Conservation (phyloP, 2,888 invertebrate genomes). For the Metacarcinus magister region DNA sequence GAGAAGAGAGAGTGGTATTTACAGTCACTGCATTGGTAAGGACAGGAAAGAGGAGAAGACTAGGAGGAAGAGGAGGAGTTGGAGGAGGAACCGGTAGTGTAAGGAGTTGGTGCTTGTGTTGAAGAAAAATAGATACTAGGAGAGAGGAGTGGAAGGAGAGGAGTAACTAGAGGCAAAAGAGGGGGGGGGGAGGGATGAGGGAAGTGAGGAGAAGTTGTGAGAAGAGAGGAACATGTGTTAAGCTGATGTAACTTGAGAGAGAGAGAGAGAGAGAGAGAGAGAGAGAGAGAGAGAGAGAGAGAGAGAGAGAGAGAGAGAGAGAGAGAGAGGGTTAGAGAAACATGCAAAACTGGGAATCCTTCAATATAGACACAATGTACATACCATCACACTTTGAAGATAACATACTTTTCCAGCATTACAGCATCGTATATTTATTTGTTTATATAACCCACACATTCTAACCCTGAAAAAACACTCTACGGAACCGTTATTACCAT, state of each 20-base stretch:
- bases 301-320: conserved; percentile 56
- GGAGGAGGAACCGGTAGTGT: neutral
- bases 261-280: conserved; percentile 58
- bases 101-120: neutral
- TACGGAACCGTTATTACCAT: no score
- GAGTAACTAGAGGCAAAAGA: neutral
- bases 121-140: neutral
- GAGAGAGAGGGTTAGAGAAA: neutral
- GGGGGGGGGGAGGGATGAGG: neutral
- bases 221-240: neutral
- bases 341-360: no score
- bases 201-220: neutral
- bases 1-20: no score
- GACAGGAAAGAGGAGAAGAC: neutral
- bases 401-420: no score
- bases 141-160: neutral
- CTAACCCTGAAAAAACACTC: no score
- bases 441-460: neutral
- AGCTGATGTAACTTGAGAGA: neutral
- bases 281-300: conserved; percentile 58
- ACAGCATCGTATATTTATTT: neutral
- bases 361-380: neutral
- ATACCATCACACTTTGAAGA: no score
- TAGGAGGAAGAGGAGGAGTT: neutral
- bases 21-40: neutral